A percentile compares a stretch with the other conserved stretches of the same genome.
phyloP scores from a whole-genome alignment of 2,888 invertebrate species.

The Amblyteles armatorius region DNA sequence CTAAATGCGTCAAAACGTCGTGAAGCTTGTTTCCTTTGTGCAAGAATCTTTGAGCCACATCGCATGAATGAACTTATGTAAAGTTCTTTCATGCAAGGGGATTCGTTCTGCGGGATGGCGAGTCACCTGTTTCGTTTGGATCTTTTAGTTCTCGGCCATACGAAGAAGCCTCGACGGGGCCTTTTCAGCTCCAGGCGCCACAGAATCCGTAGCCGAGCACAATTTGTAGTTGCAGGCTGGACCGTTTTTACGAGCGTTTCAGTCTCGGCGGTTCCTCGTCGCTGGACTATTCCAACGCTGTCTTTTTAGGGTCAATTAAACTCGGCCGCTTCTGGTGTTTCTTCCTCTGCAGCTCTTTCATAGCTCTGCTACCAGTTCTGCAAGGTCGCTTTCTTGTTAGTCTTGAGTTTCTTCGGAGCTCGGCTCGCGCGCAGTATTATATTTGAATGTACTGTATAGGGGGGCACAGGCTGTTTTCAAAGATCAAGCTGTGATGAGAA shows the following conservation, averaged over 20 bases:
- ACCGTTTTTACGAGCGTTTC: constrained; percentile 63
- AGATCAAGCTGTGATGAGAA: too few relatives aligned
- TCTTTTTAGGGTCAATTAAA: constrained; percentile 62
- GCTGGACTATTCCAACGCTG: constrained; percentile 41
- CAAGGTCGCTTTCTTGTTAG: constrained; percentile 41
- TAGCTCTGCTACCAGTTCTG: neutral
- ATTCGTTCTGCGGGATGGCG: constrained; percentile 5
- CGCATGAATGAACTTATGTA: constrained; percentile 29
- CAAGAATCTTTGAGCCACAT: neutral
- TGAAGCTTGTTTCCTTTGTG: neutral
- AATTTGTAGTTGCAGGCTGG: constrained; percentile 19
- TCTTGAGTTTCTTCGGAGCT: neutral
- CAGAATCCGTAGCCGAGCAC: neutral
- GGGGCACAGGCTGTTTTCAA: too few relatives aligned
- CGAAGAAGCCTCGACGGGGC: constrained; percentile 20
- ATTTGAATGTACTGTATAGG: too few relatives aligned
- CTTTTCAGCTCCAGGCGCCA: constrained; percentile 23
- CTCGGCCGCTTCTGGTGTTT: constrained; percentile 49
- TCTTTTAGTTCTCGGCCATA: constrained; percentile 40
- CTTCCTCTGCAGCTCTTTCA: constrained; percentile 8
- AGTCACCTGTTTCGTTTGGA: constrained; percentile 28
- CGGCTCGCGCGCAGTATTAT: too few relatives aligned
- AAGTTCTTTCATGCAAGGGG: neutral
- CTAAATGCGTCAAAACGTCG: too few relatives aligned
- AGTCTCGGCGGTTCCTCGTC: constrained; percentile 51